A percentile compares a stretch with the other conserved stretches of the same genome.
These are phyloP conservation scores for Chrysolina oricalcia DNA, from an alignment of 2,888 invertebrate species.

Conservation along the genomic window DNA sequence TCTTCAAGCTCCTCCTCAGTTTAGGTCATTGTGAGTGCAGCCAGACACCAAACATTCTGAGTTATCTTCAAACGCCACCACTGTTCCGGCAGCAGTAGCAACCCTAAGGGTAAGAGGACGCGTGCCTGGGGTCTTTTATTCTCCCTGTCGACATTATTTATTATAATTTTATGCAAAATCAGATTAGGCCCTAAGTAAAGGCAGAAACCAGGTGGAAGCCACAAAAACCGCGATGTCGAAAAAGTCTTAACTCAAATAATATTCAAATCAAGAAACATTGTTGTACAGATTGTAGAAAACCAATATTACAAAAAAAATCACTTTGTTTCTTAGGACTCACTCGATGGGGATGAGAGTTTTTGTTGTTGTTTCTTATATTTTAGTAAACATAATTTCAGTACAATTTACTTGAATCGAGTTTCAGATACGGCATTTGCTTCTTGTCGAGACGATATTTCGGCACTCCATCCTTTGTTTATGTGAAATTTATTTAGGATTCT, in stretches of 20 bases:
- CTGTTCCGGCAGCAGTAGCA: not conserved
- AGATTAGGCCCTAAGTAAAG: constrained; percentile 10
- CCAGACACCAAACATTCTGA: too few species aligned
- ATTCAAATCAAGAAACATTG: not conserved
- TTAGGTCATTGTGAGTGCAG: too few species aligned
- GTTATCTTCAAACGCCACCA: constrained; percentile 2
- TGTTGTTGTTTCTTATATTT: too few species aligned
- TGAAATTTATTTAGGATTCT: too few species aligned
- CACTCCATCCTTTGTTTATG: too few species aligned
- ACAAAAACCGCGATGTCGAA: constrained; percentile 6
- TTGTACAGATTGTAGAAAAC: not conserved
- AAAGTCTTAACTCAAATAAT: constrained; percentile 23
- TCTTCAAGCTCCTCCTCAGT: too few species aligned
- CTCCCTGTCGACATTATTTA: constrained; percentile 16
- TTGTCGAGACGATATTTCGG: too few species aligned
- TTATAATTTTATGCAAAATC: constrained; percentile 25
- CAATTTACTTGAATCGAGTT: too few species aligned
- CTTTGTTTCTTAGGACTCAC: too few species aligned
- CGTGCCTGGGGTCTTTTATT: constrained; percentile 23
- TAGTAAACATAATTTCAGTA: too few species aligned
- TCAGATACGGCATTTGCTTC: too few species aligned
- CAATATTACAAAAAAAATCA: not conserved
- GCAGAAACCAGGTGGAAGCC: constrained; percentile 23
- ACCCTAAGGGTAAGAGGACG: constrained; percentile 11
- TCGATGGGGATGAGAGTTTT: too few species aligned